Percentiles rank a stretch among this genome's conserved stretches.
Evolutionary conservation across 1,140 invertebrate species (phyloP).

Genomic region (Polyergus mexicanus): DNA sequence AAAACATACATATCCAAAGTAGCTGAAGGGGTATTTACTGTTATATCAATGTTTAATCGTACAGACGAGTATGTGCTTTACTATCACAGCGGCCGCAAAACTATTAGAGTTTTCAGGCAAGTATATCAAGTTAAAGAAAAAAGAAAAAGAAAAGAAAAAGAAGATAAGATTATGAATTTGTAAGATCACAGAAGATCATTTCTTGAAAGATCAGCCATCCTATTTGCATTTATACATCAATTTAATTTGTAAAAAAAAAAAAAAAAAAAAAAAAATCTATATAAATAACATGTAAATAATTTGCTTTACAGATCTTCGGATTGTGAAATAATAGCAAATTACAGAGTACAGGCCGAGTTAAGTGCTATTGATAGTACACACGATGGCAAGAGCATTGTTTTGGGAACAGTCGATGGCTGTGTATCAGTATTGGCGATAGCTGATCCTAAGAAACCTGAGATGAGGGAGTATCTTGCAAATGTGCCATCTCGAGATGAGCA

Average conservation of each 20-base stretch:
- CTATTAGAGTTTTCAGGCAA: conserved; percentile 95
- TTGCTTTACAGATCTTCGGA: conserved; percentile 90
- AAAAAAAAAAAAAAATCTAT: too few species aligned
- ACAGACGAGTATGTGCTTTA: conserved; percentile 98
- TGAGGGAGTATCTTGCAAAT: conserved; percentile 89
- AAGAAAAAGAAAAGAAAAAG: not conserved
- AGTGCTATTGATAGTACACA: conserved; percentile 94
- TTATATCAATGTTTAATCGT: conserved; percentile 97
- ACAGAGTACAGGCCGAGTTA: conserved; percentile 96
- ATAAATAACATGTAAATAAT: not conserved
- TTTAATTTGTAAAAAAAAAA: conserved; percentile 60
- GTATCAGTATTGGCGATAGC: conserved; percentile 96
- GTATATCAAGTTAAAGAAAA: conserved; percentile 11
- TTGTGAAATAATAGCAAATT: conserved; percentile 96
- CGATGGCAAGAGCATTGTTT: conserved; percentile 93
- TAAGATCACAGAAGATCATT: conserved; percentile 14
- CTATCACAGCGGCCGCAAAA: conserved; percentile 97
- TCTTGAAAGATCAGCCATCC: conserved; percentile 10
- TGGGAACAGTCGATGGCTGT: conserved; percentile 97
- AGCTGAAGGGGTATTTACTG: conserved; percentile 98
- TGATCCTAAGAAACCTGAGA: conserved; percentile 90
- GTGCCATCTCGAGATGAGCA: conserved; percentile 92
- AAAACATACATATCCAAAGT: conserved; percentile 96
- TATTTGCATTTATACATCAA: conserved; percentile 34
- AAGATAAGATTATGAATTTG: conserved; percentile 1